These are phyloP conservation scores for Ctenoplectra terminalis DNA, from an alignment of 1,140 invertebrate genomes.

Conservation along the genomic window DNA sequence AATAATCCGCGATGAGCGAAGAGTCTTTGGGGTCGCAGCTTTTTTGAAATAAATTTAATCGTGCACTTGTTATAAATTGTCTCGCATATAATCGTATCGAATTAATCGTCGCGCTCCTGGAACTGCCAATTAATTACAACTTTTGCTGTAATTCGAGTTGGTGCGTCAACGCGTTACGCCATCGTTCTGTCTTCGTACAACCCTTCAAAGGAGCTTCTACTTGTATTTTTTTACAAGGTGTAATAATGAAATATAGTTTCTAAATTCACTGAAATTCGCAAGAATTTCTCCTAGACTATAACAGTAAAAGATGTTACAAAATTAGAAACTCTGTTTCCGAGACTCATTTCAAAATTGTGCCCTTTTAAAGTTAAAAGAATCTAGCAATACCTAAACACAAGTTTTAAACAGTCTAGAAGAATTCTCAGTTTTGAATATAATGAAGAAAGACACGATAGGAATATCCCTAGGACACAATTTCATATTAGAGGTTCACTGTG, in stretches of 20 bases:
- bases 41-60: constrained; percentile 5
- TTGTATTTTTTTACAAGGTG: not conserved
- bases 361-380: too few relatives aligned
- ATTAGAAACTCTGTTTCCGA: too few relatives aligned
- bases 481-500: not conserved
- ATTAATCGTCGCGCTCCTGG: not conserved
- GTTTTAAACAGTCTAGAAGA: too few relatives aligned
- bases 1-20: not conserved
- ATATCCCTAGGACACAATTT: not conserved
- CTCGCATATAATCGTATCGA: not conserved
- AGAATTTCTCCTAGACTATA: too few relatives aligned
- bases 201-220: not conserved
- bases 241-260: too few relatives aligned
- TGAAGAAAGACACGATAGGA: too few relatives aligned
- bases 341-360: too few relatives aligned
- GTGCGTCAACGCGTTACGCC: not conserved
- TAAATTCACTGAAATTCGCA: too few relatives aligned
- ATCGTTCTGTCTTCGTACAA: too few relatives aligned
- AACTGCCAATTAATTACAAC: constrained; percentile 9
- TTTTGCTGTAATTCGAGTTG: not conserved
- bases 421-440: too few relatives aligned
- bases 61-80: not conserved
- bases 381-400: too few relatives aligned
- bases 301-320: too few relatives aligned
- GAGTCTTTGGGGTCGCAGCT: not conserved